phyloP scores from a whole-genome alignment of 1,140 invertebrate species.

The Drosophila kikkawai region DNA sequence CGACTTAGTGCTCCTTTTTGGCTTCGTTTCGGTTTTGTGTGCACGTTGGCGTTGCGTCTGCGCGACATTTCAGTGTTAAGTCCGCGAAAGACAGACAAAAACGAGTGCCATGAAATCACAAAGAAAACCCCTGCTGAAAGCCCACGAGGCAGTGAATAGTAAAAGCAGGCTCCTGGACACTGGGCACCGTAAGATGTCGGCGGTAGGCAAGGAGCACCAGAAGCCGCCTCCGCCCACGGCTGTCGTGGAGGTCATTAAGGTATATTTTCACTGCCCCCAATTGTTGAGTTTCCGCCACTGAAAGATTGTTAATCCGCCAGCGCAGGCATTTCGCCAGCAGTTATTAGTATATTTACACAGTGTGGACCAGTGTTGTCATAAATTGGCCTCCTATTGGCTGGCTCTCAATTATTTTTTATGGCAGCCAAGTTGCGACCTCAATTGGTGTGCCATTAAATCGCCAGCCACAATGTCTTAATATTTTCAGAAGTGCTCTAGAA shows the following conservation, averaged over 20 bases:
- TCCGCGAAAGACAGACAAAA: not conserved
- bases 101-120: slow-evolving; percentile 15
- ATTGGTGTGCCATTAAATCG: slow-evolving; percentile 59
- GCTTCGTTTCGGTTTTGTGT: slow-evolving; percentile 9
- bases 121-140: not conserved
- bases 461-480: slow-evolving; percentile 48
- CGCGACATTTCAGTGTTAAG: slow-evolving; percentile 16
- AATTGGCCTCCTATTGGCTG: slow-evolving; percentile 22
- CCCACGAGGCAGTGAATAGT: not conserved
- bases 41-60: slow-evolving; percentile 66
- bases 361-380: slow-evolving; percentile 23
- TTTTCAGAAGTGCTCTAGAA: slow-evolving; percentile 27
- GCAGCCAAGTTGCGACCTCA: slow-evolving; percentile 54
- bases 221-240: slow-evolving; percentile 20
- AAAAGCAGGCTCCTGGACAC: not conserved
- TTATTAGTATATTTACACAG: slow-evolving; percentile 2
- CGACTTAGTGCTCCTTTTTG: slow-evolving; percentile 45
- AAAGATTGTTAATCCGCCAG: slow-evolving; percentile 11
- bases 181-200: slow-evolving; percentile 7
- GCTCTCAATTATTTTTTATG: slow-evolving; percentile 45
- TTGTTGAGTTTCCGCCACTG: not conserved
- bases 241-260: slow-evolving; percentile 41
- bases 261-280: slow-evolving; percentile 9
- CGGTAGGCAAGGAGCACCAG: not conserved
- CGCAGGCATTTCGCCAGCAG: slow-evolving; percentile 4